Evolutionary conservation across 2,888 invertebrate genomes (phyloP), one percentile per base, ranked within the genome.

Genomic region (Torymus auratus): DNA sequence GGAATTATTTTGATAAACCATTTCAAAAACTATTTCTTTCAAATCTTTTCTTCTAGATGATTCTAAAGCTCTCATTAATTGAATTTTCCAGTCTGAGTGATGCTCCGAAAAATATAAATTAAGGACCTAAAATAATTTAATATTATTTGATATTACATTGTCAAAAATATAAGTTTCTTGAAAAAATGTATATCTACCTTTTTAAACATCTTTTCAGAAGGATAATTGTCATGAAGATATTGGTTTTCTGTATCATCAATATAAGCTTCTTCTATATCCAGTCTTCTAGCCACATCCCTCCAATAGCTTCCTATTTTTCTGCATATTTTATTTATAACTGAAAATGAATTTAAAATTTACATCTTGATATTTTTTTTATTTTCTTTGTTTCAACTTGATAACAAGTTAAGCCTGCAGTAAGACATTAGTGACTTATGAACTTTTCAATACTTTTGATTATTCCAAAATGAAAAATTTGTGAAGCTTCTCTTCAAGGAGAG

Each of bases 1-100:
- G 0, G 20, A 62, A 68, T 71, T 10, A 50, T 62, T n/a, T 15
- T 55, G 15, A 28, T 52, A 2, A 67, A 80, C 0, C 50, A 80
- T 68, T 20, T 86, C 80, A 78, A 85, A 82, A 4, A 88, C 84
- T 28, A 83, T 50, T 83, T 90, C 88, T 78, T 84, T 86, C 2
- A 91, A 83, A 85, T 91, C 91, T 82, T 78, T 85, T 52, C 91
- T 83, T 71, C 88, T 85, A 50, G 87, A 86, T 72, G 84, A 84
- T 75, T 87, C 86, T 79, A 91, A 85, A 28, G 90, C 89, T 15
- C 65, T 78, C 64, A 87, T 83, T 41, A 91, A 85, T 64, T 85
- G 84, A 17, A 77, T 52, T 81, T 85, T 86, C 90, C 90, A 90
- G 56, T 79, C 53, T 2, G 81, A 74, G 56, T 83, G 83, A 52